A percentile compares a stretch with the other conserved stretches of the same genome.
These are phyloP conservation scores for Hydraecia micacea DNA, from an alignment of 2,888 invertebrate genomes.

Conservation along the genomic window DNA sequence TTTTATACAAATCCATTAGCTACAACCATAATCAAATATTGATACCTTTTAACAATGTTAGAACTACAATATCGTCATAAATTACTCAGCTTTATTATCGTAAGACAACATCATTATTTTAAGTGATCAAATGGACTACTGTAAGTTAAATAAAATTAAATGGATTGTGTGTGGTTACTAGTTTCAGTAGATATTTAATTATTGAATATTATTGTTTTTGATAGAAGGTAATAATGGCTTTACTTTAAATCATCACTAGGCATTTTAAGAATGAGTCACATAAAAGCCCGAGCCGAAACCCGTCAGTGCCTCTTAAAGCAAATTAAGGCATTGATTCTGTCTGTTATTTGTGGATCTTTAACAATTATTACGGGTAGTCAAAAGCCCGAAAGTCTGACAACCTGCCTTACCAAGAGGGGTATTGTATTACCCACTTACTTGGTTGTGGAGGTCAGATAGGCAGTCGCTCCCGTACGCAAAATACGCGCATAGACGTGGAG, in stretches of 20 bases:
- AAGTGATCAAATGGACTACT: conserved; percentile 15
- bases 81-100: conserved; percentile 29
- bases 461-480: too few relatives aligned
- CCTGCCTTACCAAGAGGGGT: too few relatives aligned
- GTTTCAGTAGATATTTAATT: background rate
- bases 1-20: conserved; percentile 24
- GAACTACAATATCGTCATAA: conserved; percentile 15
- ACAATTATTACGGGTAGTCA: background rate
- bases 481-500: too few relatives aligned
- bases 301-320: too few relatives aligned
- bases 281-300: background rate
- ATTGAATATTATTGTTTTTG: background rate
- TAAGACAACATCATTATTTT: conserved; percentile 25
- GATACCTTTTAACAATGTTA: conserved; percentile 7
- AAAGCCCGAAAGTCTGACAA: background rate
- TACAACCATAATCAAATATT: conserved; percentile 14
- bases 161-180: background rate
- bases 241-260: background rate
- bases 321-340: too few relatives aligned
- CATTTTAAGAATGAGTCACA: background rate
- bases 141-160: conserved; percentile 2
- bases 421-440: too few relatives aligned
- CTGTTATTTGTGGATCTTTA: too few relatives aligned
- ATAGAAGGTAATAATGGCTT: background rate
- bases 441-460: too few relatives aligned